phyloP scores from a whole-genome alignment of 2,797 vertebrate species.

The Micropoecilia bifurca region DNA sequence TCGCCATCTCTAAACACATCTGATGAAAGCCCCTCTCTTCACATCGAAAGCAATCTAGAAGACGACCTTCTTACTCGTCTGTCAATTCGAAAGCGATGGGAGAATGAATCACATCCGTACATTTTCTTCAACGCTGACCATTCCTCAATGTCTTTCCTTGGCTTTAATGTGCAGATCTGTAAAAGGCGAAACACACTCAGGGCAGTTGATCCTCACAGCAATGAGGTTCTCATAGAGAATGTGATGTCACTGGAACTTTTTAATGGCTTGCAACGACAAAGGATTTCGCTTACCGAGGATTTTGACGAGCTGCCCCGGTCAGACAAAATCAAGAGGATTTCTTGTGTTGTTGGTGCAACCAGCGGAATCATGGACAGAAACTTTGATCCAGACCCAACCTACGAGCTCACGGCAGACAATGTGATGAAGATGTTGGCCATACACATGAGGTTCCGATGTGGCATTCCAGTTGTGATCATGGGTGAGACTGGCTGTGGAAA shows the following conservation, averaged over 20 bases:
- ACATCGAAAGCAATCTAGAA: slow-evolving; percentile 19
- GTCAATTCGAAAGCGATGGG: slow-evolving; percentile 79
- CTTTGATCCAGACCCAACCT: slow-evolving; percentile 83
- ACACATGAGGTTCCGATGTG: slow-evolving; percentile 84
- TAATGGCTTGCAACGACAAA: slow-evolving; percentile 69
- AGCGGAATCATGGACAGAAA: slow-evolving; percentile 43
- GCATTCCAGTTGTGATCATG: slow-evolving; percentile 86
- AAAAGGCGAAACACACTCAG: slow-evolving; percentile 25
- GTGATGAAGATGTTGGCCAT: slow-evolving; percentile 88
- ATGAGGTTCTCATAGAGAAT: slow-evolving; percentile 62
- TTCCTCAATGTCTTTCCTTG: slow-evolving; percentile 85
- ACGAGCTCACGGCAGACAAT: slow-evolving; percentile 85
- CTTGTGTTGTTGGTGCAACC: slow-evolving; percentile 78
- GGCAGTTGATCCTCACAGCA: slow-evolving; percentile 74
- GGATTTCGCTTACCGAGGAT: slow-evolving; percentile 79
- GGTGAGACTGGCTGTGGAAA: slow-evolving; percentile 87
- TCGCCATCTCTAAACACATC: slow-evolving; percentile 79
- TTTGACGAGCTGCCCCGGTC: slow-evolving; percentile 75
- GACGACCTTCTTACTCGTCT: slow-evolving; percentile 61
- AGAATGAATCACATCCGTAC: slow-evolving; percentile 83
- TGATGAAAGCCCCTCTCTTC: slow-evolving; percentile 71
- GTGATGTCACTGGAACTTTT: slow-evolving; percentile 79
- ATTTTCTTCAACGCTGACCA: slow-evolving; percentile 84
- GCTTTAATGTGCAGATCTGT: slow-evolving; percentile 75
- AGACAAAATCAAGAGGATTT: slow-evolving; percentile 79